phyloP scores from a whole-genome alignment of 2,797 vertebrate genomes.

The Cephalopachus bancanus region DNA sequence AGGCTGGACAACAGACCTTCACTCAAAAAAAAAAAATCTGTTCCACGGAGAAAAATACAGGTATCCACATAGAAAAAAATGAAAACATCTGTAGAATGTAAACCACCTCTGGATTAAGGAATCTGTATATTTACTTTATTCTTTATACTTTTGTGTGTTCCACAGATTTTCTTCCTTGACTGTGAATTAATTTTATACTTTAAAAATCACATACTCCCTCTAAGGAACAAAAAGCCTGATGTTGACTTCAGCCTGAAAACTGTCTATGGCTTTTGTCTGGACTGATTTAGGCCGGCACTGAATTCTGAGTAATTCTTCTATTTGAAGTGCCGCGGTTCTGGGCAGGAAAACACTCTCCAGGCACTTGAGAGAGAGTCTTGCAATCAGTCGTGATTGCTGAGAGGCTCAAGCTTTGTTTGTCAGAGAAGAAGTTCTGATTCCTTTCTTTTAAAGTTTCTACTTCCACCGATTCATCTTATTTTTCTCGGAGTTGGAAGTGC shows the following conservation, averaged over 20 bases:
- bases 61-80: background rate
- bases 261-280: conserved; percentile 73
- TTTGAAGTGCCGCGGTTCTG: conserved; percentile 65
- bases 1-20: no score
- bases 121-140: conserved; percentile 52
- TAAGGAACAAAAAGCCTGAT: conserved; percentile 64
- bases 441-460: conserved; percentile 83
- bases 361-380: conserved; percentile 77
- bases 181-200: conserved; percentile 59
- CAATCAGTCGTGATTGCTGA: conserved; percentile 84
- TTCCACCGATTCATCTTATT: conserved; percentile 84
- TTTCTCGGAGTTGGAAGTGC: conserved; percentile 79
- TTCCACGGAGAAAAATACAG: background rate
- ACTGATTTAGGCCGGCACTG: conserved; percentile 61
- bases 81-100: background rate
- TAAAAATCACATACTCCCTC: conserved; percentile 60
- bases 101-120: conserved; percentile 37
- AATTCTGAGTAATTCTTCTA: conserved; percentile 65
- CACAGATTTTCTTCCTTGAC: conserved; percentile 64
- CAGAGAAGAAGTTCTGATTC: conserved; percentile 83
- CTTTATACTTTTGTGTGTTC: conserved; percentile 64
- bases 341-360: conserved; percentile 81
- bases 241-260: conserved; percentile 59
- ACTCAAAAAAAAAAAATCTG: no score
- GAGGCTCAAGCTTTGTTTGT: conserved; percentile 81